Percentiles rank a stretch among this genome's conserved stretches.
phyloP scores from a whole-genome alignment of 2,113 vertebrate genomes.

The Laticauda colubrina region DNA sequence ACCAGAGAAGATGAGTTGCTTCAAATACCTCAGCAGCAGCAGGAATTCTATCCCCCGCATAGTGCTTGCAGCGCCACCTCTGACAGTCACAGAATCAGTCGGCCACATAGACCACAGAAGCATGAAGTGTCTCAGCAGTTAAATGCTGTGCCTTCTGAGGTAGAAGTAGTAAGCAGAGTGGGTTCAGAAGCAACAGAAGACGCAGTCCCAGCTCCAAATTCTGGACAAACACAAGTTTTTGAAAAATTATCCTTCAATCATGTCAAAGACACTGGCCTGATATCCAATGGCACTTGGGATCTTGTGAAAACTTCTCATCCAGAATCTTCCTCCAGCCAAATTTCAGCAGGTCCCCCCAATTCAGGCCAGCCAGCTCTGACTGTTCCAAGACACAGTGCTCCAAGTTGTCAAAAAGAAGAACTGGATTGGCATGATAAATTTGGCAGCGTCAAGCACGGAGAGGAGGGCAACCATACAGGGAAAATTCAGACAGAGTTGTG shows the following conservation, averaged over 20 bases:
- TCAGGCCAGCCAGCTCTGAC: conserved; percentile 37
- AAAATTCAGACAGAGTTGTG: conserved; percentile 64
- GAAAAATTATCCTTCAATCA: conserved; percentile 44
- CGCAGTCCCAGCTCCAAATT: not conserved
- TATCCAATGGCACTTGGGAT: conserved; percentile 35
- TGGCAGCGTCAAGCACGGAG: conserved; percentile 28
- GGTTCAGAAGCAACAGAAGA: not conserved
- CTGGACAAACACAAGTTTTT: conserved; percentile 22
- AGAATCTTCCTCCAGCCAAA: conserved; percentile 5
- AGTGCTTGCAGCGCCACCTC: conserved; percentile 35
- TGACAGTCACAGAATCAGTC: conserved; percentile 67
- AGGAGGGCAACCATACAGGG: conserved; percentile 53
- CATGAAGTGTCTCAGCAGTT: conserved; percentile 32
- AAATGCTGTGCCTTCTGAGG: conserved; percentile 33
- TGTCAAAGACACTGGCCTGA: conserved; percentile 26
- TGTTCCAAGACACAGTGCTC: conserved; percentile 31
- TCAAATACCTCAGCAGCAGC: conserved; percentile 23
- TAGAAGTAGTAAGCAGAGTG: conserved; percentile 23
- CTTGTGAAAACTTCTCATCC: conserved; percentile 38
- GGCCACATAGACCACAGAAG: conserved; percentile 27
- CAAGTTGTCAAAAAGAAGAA: conserved; percentile 12
- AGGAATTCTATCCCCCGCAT: conserved; percentile 19
- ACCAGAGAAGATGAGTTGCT: conserved; percentile 28
- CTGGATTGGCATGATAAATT: conserved; percentile 25
- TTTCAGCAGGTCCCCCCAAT: conserved; percentile 27